A percentile compares a stretch with the other conserved stretches of the same genome.
Evolutionary conservation across 1,140 invertebrate genomes (phyloP).

Genomic region (Chrysomallon squamiferum): DNA sequence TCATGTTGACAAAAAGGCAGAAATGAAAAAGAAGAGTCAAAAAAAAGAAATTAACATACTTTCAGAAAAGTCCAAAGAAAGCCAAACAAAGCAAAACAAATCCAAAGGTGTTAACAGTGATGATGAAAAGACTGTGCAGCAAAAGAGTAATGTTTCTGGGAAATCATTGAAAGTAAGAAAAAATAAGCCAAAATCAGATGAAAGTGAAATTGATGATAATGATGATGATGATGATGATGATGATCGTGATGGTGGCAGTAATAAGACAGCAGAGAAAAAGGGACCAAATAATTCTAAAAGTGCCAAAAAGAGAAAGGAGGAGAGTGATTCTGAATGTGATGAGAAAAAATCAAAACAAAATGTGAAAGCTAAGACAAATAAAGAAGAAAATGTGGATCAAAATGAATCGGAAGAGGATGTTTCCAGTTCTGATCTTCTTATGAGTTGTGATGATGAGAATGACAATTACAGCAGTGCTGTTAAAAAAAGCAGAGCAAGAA

Average conservation of each 20-base stretch:
- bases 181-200: background rate
- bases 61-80: slow-evolving; percentile 27
- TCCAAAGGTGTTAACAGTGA: background rate
- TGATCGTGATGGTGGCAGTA: background rate
- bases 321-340: background rate
- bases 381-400: background rate
- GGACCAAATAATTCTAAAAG: background rate
- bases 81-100: background rate
- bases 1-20: slow-evolving; percentile 30
- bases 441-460: slow-evolving; percentile 8
- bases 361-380: too few species aligned
- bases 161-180: background rate
- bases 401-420: slow-evolving; percentile 6
- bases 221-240: slow-evolving; percentile 3
- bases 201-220: background rate
- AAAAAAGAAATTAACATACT: slow-evolving; percentile 5
- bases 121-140: background rate
- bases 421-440: slow-evolving; percentile 15
- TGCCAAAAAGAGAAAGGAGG: background rate
- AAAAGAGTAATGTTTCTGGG: background rate
- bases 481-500: too few species aligned
- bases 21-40: slow-evolving; percentile 17
- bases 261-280: slow-evolving; percentile 9
- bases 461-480: too few species aligned
- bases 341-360: too few species aligned